Percentiles rank a stretch among this genome's conserved stretches.
phyloP scores from a whole-genome alignment of 2,113 vertebrate species.

The Melanocharis versteri region DNA sequence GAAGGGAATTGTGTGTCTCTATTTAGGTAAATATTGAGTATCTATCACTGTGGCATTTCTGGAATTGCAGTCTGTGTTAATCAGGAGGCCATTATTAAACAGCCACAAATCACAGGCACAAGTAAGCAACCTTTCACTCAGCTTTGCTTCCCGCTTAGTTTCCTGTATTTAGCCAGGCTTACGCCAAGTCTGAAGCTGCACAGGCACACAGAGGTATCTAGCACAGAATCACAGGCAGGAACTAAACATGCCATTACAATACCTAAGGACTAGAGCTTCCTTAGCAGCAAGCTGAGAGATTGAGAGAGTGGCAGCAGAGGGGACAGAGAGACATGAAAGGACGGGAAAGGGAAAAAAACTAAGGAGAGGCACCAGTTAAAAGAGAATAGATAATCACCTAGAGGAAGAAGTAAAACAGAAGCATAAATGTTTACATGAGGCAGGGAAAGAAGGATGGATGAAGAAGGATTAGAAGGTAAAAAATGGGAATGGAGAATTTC shows the following conservation, averaged over 20 bases:
- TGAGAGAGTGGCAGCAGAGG: background rate
- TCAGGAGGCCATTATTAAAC: constrained; percentile 27
- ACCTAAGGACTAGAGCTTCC: constrained; percentile 2
- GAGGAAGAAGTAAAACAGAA: constrained; percentile 23
- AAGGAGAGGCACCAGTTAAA: background rate
- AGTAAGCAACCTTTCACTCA: background rate
- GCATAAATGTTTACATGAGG: background rate
- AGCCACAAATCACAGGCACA: background rate
- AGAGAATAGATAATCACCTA: constrained; percentile 5
- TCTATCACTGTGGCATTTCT: constrained; percentile 7
- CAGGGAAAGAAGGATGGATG: background rate
- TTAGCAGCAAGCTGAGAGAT: background rate
- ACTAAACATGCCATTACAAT: constrained; percentile 41
- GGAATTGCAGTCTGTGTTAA: constrained; percentile 28
- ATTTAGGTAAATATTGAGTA: background rate
- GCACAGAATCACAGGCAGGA: background rate
- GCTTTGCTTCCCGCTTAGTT: background rate
- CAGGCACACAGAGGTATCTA: background rate
- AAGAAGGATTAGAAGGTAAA: constrained; percentile 14
- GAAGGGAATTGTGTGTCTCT: background rate
- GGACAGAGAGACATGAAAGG: constrained; percentile 21
- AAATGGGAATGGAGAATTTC: background rate
- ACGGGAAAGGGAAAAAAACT: background rate
- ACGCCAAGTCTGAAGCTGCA: background rate
- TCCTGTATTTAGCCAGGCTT: background rate